Conservation (phyloP, 2,797 vertebrate genomes). For the Bucorvus abyssinicus region DNA sequence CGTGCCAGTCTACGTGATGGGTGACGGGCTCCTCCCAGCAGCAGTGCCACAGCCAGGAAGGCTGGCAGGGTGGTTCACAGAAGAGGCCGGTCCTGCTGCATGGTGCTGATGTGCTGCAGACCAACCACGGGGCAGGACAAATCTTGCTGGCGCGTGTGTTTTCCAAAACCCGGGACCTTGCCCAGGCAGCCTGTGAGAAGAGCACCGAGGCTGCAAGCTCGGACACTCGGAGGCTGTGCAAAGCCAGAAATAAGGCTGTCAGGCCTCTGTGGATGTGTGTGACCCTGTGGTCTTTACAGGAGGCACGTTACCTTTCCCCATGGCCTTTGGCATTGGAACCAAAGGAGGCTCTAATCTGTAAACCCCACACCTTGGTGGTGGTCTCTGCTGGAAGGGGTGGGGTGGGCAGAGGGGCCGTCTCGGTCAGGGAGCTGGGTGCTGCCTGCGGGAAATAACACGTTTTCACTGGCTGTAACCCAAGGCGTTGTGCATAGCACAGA, state of each 20-base stretch:
- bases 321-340: background rate
- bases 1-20: rapidly evolving
- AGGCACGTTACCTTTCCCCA: background rate
- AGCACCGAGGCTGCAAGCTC: background rate
- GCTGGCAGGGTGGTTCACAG: background rate
- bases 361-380: background rate
- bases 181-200: background rate
- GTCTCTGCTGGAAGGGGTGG: background rate
- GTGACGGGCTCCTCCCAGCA: background rate
- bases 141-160: background rate
- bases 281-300: background rate
- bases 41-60: background rate
- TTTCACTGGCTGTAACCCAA: background rate
- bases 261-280: rapidly evolving
- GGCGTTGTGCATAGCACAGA: background rate
- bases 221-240: background rate
- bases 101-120: background rate
- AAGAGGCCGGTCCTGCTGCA: background rate
- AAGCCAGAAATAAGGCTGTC: background rate
- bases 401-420: background rate
- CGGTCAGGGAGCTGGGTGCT: background rate
- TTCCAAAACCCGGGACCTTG: background rate
- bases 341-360: background rate
- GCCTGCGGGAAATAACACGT: rapidly evolving
- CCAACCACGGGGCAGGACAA: background rate